Evolutionary conservation across 2,888 invertebrate genomes (phyloP), one percentile per base, ranked within the genome.

Genomic region (Pteria penguin): DNA sequence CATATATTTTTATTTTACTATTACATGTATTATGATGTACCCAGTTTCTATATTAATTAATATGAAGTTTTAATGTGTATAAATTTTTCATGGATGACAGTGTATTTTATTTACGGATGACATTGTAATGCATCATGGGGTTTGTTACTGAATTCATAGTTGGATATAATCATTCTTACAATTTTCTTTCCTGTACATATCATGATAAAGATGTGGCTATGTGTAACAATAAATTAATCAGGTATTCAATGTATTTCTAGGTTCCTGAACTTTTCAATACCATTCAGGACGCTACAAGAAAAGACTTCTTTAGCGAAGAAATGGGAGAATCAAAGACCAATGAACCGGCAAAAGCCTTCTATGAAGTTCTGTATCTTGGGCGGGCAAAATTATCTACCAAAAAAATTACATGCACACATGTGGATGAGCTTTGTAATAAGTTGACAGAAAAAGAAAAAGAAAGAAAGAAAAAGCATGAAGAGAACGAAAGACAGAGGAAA

Each of bases 361-460:
- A 88, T 78, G 93, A 96, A 95, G 96, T 97, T 2, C 93, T 97
- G 81, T 98, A 98, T 92, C 95, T 98, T 63, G 98, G 98, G 0
- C 97, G 97, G 93, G 97, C 97, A 63, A 95, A 96, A 82, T 96
- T 97, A 84, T 96, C 96, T 54, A 96, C 96, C 88, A 95, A 96
- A 88, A 97, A 96, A 90, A 95, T 97, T 0, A 96, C 97, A 0
- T 96, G 96, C 82, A 94, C 96, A 0, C 95, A 98, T 86, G 97
- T 98, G 84, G 98, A 98, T 89, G 97, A 97, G 90, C 96, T 97
- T 1, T 93, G 98, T 73, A 94, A 95, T 76, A 97, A 96, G 91
- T 96, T 98, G 87, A 77, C 85, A 32, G 82, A 84, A 26, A 82
- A 82, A 72, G 86, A 85, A 58, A 81, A 82, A 36, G 82, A 82